Evolutionary conservation across 2,797 vertebrate genomes (phyloP).

Genomic region (Oreochromis grahami): DNA sequence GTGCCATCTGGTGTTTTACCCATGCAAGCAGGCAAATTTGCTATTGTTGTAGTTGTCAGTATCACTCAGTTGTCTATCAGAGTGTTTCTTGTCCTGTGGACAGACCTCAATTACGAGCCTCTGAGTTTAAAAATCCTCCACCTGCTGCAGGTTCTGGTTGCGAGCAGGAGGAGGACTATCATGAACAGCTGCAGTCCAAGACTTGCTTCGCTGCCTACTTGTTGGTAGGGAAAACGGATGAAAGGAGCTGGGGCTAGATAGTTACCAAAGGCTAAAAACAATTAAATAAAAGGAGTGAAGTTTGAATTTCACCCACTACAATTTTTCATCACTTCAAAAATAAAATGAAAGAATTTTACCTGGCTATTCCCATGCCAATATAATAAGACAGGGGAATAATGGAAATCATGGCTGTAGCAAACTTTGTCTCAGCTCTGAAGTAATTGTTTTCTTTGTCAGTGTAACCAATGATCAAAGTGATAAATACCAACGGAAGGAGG

Average conservation of each 20-base stretch:
- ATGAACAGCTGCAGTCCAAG: neutral
- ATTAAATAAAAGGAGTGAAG: neutral
- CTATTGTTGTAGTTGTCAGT: neutral
- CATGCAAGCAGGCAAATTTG: neutral
- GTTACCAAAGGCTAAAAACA: neutral
- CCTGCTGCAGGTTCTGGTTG: neutral
- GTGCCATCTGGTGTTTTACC: neutral
- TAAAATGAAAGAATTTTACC: conserved; percentile 60
- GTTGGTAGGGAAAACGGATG: neutral
- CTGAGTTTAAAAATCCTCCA: neutral
- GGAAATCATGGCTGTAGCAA: conserved; percentile 80
- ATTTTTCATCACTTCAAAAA: neutral
- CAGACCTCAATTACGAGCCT: neutral
- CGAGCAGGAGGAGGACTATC: neutral
- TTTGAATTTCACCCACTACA: neutral
- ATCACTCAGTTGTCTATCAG: neutral
- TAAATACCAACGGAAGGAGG: conserved; percentile 80
- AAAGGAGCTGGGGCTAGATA: neutral
- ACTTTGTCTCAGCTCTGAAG: conserved; percentile 76
- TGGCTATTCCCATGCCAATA: conserved; percentile 92
- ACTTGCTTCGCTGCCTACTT: neutral
- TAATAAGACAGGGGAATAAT: conserved; percentile 90
- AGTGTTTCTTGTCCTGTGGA: neutral
- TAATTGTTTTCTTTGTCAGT: conserved; percentile 73
- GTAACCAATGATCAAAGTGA: conserved; percentile 81